Evolutionary conservation across 1,140 invertebrate species (phyloP), one percentile per base, ranked within the genome.

Genomic region (Mya arenaria): DNA sequence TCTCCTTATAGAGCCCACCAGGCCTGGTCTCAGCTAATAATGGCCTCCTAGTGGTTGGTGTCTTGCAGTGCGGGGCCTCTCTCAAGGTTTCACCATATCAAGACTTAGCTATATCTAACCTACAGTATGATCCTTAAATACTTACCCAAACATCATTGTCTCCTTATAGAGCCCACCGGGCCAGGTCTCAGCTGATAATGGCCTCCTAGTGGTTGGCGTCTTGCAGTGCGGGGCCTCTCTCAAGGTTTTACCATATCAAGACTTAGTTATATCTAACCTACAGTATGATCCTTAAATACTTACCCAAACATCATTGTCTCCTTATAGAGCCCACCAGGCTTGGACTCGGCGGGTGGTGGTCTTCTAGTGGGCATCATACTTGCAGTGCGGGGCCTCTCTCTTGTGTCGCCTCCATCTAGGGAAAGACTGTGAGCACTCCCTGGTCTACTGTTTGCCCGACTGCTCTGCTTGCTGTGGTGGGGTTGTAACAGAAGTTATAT

Each of bases 241-340:
- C 60, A 66, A 10, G 77, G 30, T 8, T 73, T 60, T 0, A 58
- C 39, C 34, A 84, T 86, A 17, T 84, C 82, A n/a, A 73, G 52
- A n/a, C n/a, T n/a, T n/a, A n/a, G n/a, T n/a, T n/a, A n/a, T n/a
- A n/a, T n/a, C n/a, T n/a, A n/a, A n/a, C n/a, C n/a, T n/a, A n/a
- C n/a, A n/a, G n/a, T n/a, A n/a, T n/a, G n/a, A n/a, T n/a, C n/a
- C n/a, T n/a, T n/a, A n/a, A n/a, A 13, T 30, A 66, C 65, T 48
- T 28, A 86, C 86, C 84, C 81, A 81, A 86, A 87, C 71, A 88
- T 84, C 4, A 96, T 89, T 94, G 95, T 96, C 95, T 96, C 96
- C 91, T 96, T 90, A 30, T 83, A 83, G 13, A 78, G 68, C 4
- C 86, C 82, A 60, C 82, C 63, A 60, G 83, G 78, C 56, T 66